These are phyloP conservation scores for Hucho hucho DNA, from an alignment of 2,113 vertebrate species.

Conservation along the genomic window DNA sequence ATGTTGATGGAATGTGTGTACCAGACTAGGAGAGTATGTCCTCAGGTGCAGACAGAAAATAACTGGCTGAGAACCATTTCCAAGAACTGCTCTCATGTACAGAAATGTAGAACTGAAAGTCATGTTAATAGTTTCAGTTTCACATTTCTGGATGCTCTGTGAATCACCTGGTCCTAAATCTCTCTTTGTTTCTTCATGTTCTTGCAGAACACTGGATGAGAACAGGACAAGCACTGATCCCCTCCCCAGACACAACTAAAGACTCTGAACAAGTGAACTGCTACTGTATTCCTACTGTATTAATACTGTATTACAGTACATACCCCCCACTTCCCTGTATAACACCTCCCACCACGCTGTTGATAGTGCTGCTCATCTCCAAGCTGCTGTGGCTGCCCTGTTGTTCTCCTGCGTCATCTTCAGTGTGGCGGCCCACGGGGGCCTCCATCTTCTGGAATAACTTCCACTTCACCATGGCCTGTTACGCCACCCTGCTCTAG, in stretches of 20 bases:
- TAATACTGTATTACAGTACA: background rate
- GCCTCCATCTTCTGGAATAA: slow-evolving; percentile 76
- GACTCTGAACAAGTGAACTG: background rate
- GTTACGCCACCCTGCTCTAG: slow-evolving; percentile 73
- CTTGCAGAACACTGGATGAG: slow-evolving; percentile 32
- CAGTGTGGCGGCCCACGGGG: slow-evolving; percentile 58
- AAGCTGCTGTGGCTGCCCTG: slow-evolving; percentile 71
- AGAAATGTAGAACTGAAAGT: background rate
- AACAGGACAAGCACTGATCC: background rate
- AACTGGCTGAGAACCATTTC: too few species aligned
- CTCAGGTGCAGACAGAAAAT: too few species aligned
- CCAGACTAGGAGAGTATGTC: too few species aligned
- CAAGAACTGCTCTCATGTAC: too few species aligned
- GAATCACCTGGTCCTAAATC: background rate
- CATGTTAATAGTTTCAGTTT: background rate
- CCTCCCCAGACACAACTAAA: background rate
- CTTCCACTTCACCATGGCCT: slow-evolving; percentile 76
- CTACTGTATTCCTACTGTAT: background rate
- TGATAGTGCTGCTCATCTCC: slow-evolving; percentile 61
- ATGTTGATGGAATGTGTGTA: too few species aligned
- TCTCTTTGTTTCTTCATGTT: background rate
- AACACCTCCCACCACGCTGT: slow-evolving; percentile 61
- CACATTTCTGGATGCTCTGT: background rate
- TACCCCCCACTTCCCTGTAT: background rate
- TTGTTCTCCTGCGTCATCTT: slow-evolving; percentile 81